These are phyloP conservation scores for Taphrorychus bicolor DNA, from an alignment of 2,888 invertebrate species.

Conservation along the genomic window DNA sequence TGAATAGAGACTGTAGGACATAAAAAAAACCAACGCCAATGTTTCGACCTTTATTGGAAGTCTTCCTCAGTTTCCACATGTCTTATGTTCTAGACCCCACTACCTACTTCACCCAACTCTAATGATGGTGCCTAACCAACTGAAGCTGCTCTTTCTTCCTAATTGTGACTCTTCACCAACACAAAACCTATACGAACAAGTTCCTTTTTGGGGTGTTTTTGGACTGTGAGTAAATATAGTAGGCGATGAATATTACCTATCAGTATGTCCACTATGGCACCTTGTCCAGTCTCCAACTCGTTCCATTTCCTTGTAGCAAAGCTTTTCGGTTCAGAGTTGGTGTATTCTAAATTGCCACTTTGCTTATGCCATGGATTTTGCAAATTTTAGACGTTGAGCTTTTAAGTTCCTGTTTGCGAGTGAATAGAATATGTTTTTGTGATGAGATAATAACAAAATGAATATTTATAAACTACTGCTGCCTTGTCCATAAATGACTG, in stretches of 20 bases:
- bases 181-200: too few species aligned
- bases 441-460: neutral
- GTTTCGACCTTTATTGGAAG: too few species aligned
- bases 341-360: slow-evolving; percentile 40
- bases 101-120: too few species aligned
- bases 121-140: too few species aligned
- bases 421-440: slow-evolving; percentile 3
- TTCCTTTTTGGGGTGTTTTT: neutral
- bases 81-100: too few species aligned
- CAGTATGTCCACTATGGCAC: slow-evolving; percentile 39
- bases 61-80: too few species aligned
- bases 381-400: slow-evolving; percentile 27
- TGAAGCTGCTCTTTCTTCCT: too few species aligned
- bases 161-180: too few species aligned
- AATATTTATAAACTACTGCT: too few species aligned
- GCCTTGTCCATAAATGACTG: too few species aligned
- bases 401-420: slow-evolving; percentile 13
- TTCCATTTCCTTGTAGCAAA: slow-evolving; percentile 37
- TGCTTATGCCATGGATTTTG: slow-evolving; percentile 34
- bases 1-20: too few species aligned
- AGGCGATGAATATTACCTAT: slow-evolving; percentile 39
- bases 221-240: neutral
- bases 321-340: slow-evolving; percentile 37
- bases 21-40: too few species aligned
- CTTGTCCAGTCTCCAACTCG: slow-evolving; percentile 37